Evolutionary conservation across 2,888 invertebrate genomes (phyloP), one percentile per base, ranked within the genome.

Genomic region (Hirtodrosophila alboralis): DNA sequence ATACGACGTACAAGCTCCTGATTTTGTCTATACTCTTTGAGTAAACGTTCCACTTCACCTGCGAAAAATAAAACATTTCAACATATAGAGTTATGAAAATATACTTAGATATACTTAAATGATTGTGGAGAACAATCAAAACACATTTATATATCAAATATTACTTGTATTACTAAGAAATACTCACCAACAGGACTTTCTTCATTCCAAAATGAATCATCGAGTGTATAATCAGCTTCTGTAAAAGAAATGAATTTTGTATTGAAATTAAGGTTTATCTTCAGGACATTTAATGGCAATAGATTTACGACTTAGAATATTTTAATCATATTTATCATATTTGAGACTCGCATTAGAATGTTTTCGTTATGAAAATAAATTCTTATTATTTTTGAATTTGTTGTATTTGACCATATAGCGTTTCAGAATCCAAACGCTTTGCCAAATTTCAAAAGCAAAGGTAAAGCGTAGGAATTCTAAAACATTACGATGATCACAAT

Each of bases 401-500:
- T 28, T 62, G 64, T 21, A 38, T 37, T 6, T 41, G 37, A 38
- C 57, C 59, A 60, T 34, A 92, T 93, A 94, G 92, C 91, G 96
- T 95, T 96, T 96, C 95, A 96, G 96, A 96, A 96, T 96, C 96
- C 96, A 95, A 96, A 96, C 96, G 96, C 96, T 96, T 96, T 96
- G 95, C 96, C 96, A 93, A 92, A 90, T 88, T 77, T 78, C 80
- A 90, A 87, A 90, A 91, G 89, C 91, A 91, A 94, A 94, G 95
- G 96, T 96, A 96, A 96, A 96, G 96, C 96, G 96, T 96, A 96
- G 96, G 96, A 96, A 96, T 96, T 96, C 96, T 96, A 96, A 96
- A 95, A 92, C 95, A 91, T 93, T 94, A 92, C 91, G 90, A 83
- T 80, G 74, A 68, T 70, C 73, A 41, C 18, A 6, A 7, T 40